Evolutionary conservation across 1,140 invertebrate genomes (phyloP).

Genomic region (Heliothis virescens): DNA sequence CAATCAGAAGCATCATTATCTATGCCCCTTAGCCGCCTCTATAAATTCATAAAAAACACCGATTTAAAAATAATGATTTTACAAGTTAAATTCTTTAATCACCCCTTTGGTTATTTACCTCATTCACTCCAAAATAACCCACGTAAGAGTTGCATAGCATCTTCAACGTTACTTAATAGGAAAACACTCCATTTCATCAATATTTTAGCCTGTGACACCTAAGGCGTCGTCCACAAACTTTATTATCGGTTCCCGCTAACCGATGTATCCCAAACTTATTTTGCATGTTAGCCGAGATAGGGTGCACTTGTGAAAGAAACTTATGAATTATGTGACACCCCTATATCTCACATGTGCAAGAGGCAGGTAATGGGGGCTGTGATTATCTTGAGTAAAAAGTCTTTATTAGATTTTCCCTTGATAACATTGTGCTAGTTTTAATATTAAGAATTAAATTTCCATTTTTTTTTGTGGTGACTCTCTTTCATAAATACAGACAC

Average conservation of each 20-base stretch:
- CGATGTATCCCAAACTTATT: constrained; percentile 74
- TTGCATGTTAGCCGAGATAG: constrained; percentile 77
- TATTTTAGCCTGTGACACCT: constrained; percentile 41
- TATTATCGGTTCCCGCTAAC: constrained; percentile 74
- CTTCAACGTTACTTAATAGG: background rate
- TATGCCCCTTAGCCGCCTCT: too few species aligned
- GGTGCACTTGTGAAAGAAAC: constrained; percentile 74
- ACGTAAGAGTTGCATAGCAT: too few species aligned
- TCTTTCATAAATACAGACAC: too few species aligned
- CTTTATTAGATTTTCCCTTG: background rate
- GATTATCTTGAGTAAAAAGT: constrained; percentile 1
- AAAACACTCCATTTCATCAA: constrained; percentile 21
- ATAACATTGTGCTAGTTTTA: background rate
- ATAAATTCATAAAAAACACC: too few species aligned
- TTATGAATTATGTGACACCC: constrained; percentile 73
- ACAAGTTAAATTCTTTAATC: too few species aligned
- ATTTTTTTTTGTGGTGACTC: too few species aligned
- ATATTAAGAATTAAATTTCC: too few species aligned
- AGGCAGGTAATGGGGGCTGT: background rate
- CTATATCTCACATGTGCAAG: constrained; percentile 43
- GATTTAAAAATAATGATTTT: too few species aligned
- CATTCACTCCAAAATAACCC: too few species aligned
- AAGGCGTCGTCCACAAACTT: constrained; percentile 51
- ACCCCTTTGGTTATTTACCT: too few species aligned
- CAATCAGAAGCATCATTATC: too few species aligned